Evolutionary conservation across 2,797 vertebrate genomes (phyloP).

Genomic region (Cuniculus paca): DNA sequence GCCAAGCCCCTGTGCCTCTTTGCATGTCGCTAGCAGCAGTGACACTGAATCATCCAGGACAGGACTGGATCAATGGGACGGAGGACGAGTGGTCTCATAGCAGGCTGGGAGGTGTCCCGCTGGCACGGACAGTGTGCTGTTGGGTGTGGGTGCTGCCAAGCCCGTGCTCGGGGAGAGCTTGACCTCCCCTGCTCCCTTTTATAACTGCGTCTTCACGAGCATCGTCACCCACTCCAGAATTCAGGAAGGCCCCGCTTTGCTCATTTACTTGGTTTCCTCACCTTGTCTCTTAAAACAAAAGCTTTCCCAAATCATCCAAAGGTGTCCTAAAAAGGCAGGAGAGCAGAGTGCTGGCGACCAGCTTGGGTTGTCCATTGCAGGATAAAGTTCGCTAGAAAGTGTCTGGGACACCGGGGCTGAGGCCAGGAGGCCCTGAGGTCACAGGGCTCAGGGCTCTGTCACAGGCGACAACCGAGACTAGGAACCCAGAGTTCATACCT

Average conservation of each 20-base stretch:
- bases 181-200: neutral
- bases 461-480: neutral
- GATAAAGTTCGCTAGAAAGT: neutral
- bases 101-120: slow-evolving; percentile 10
- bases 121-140: neutral
- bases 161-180: rapidly evolving
- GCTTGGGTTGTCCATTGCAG: rapidly evolving
- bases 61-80: neutral
- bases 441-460: neutral
- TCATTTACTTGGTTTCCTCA: neutral
- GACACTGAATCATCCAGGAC: neutral
- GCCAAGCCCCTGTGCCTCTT: slow-evolving; percentile 32
- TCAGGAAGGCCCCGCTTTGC: neutral
- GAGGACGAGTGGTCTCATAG: slow-evolving; percentile 66
- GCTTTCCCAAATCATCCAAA: slow-evolving; percentile 52
- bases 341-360: neutral
- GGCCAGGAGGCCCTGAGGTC: neutral
- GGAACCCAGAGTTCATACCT: neutral
- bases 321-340: neutral
- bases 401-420: neutral
- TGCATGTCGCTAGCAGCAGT: slow-evolving; percentile 44
- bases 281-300: neutral
- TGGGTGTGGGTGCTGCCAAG: neutral
- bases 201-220: neutral
- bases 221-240: neutral